Percentiles rank a stretch among this genome's conserved stretches.
Conservation (phyloP, 2,113 vertebrate species). For the Notothenia rossii region DNA sequence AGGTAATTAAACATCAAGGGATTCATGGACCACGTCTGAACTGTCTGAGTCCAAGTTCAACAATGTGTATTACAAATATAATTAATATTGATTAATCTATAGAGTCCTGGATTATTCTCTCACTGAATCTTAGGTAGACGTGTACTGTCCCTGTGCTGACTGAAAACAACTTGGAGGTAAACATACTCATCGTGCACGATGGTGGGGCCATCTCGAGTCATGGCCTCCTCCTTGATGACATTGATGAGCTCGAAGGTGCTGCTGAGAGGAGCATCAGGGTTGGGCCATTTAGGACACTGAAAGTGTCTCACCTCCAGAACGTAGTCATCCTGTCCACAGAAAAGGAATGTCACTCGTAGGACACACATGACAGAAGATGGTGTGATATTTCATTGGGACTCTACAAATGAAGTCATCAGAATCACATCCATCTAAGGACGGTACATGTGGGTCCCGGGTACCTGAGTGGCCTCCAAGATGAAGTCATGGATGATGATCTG, state of each 20-base stretch:
- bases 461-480: slow-evolving; percentile 99
- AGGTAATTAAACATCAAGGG: slow-evolving; percentile 7
- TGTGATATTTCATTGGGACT: neutral
- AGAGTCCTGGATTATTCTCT: too few species aligned
- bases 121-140: too few species aligned
- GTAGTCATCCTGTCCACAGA: slow-evolving; percentile 92
- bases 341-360: neutral
- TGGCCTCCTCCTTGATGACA: slow-evolving; percentile 98
- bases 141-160: neutral
- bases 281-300: slow-evolving; percentile 99
- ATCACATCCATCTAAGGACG: neutral
- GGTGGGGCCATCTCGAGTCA: slow-evolving; percentile 97
- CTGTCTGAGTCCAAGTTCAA: neutral
- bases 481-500: slow-evolving; percentile 99
- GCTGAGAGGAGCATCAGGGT: slow-evolving; percentile 96
- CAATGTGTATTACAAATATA: too few species aligned
- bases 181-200: slow-evolving; percentile 99
- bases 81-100: too few species aligned
- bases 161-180: neutral
- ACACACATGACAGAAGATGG: neutral
- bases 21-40: neutral
- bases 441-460: slow-evolving; percentile 52
- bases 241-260: slow-evolving; percentile 98
- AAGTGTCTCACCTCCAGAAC: slow-evolving; percentile 98
- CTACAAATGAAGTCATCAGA: neutral